phyloP scores from a whole-genome alignment of 2,888 invertebrate species.

The Amphimallon solstitiale region DNA sequence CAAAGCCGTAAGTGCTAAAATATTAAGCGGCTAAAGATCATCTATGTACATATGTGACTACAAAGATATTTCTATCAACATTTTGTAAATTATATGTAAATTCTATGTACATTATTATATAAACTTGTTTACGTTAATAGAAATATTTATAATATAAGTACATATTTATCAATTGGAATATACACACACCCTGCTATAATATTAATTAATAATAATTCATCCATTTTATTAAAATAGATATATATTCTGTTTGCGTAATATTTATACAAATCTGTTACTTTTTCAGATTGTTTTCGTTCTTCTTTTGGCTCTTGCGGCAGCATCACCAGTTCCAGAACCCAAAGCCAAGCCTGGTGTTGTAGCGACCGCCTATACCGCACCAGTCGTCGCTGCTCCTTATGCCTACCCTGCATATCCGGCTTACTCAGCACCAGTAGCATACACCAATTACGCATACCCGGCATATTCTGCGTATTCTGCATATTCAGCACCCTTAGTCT shows the following conservation, averaged over 20 bases:
- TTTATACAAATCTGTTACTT: slow-evolving; percentile 17
- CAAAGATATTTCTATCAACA: too few species aligned
- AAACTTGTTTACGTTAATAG: too few species aligned
- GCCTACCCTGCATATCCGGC: slow-evolving; percentile 35
- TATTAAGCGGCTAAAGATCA: too few species aligned
- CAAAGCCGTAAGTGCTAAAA: slow-evolving; percentile 39
- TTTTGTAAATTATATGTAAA: too few species aligned
- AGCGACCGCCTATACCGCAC: slow-evolving; percentile 36
- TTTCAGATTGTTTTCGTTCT: slow-evolving; percentile 64
- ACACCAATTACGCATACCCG: slow-evolving; percentile 49
- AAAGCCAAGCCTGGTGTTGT: slow-evolving; percentile 54
- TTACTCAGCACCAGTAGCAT: slow-evolving; percentile 39
- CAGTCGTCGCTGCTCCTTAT: slow-evolving; percentile 50
- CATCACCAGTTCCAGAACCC: slow-evolving; percentile 62
- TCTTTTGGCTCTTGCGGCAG: slow-evolving; percentile 63
- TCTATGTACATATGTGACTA: too few species aligned
- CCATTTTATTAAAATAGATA: too few species aligned
- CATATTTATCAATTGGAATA: too few species aligned
- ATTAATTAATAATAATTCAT: too few species aligned
- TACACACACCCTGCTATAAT: too few species aligned
- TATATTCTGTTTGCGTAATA: background rate
- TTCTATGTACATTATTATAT: too few species aligned
- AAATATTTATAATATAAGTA: too few species aligned
- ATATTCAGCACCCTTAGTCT: slow-evolving; percentile 34
- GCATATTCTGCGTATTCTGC: slow-evolving; percentile 45